Conservation (phyloP, 2,797 vertebrate species). For the Semaprochilodus insignis region DNA sequence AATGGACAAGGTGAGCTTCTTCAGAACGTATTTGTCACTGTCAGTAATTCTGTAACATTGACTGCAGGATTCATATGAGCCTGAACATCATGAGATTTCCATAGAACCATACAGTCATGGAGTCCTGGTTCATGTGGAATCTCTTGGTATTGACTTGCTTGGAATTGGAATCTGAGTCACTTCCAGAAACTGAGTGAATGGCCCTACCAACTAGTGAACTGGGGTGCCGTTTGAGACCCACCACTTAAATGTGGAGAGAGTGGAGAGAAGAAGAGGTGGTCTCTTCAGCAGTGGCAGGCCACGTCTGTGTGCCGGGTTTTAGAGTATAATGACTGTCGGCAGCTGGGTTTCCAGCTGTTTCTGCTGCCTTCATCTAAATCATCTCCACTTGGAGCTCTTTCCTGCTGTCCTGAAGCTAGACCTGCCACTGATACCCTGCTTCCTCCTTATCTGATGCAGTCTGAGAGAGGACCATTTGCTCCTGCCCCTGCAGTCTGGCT, state of each 20-base stretch:
- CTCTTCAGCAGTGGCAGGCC: slow-evolving; percentile 16
- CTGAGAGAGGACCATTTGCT: background rate
- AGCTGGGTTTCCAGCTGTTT: slow-evolving; percentile 51
- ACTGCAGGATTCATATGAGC: no score
- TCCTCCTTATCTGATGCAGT: slow-evolving; percentile 12
- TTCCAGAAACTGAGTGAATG: no score
- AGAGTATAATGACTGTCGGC: slow-evolving; percentile 45
- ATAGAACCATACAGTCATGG: no score
- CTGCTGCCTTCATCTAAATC: slow-evolving; percentile 38
- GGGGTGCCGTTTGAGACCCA: no score
- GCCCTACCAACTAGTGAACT: no score
- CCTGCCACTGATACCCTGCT: background rate
- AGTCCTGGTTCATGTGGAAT: no score
- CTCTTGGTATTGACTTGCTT: no score
- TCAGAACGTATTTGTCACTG: no score
- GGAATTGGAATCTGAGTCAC: no score
- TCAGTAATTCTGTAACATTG: no score
- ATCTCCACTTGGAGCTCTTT: slow-evolving; percentile 32
- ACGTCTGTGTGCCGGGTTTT: slow-evolving; percentile 13
- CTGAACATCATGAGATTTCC: no score
- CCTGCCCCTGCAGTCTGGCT: slow-evolving; percentile 7
- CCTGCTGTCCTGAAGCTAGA: slow-evolving; percentile 8
- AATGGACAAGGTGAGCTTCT: no score
- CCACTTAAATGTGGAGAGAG: background rate
- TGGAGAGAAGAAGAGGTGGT: slow-evolving; percentile 25